phyloP scores from a whole-genome alignment of 2,113 vertebrate species.

The Oriolus oriolus region DNA sequence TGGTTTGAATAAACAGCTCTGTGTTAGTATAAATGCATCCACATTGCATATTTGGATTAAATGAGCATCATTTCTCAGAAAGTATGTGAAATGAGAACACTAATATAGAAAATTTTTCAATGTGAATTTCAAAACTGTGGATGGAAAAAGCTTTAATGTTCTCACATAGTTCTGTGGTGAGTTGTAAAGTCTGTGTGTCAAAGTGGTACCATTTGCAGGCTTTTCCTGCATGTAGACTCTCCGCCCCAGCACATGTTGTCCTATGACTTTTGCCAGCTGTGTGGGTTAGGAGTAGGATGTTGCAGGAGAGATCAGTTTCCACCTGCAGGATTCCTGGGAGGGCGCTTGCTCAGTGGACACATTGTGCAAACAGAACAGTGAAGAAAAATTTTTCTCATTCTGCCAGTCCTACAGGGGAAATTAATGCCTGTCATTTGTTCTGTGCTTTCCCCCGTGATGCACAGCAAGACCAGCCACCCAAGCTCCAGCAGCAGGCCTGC shows the following conservation, averaged over 20 bases:
- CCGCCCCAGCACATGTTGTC: neutral
- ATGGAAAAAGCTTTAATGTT: neutral
- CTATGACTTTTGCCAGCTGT: neutral
- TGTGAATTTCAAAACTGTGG: neutral
- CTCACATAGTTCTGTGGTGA: neutral
- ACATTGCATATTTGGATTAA: neutral
- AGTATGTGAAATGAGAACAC: neutral
- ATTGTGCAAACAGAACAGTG: neutral
- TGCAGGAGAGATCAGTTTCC: neutral
- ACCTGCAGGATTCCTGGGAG: neutral
- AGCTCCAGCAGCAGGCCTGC: neutral
- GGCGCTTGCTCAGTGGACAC: neutral
- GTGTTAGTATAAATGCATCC: neutral
- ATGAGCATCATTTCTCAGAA: constrained; percentile 11
- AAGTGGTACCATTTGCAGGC: neutral
- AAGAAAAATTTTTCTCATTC: neutral
- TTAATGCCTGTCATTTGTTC: neutral
- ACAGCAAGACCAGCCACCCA: neutral
- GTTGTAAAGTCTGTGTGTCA: neutral
- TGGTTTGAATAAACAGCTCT: neutral
- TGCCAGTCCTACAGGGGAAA: neutral
- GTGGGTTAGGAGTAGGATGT: fast-evolving
- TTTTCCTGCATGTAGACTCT: neutral
- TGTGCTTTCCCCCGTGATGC: neutral
- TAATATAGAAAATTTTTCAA: neutral